Evolutionary conservation across 2,113 vertebrate species (phyloP).

Genomic region (Rhynchomys soricoides): DNA sequence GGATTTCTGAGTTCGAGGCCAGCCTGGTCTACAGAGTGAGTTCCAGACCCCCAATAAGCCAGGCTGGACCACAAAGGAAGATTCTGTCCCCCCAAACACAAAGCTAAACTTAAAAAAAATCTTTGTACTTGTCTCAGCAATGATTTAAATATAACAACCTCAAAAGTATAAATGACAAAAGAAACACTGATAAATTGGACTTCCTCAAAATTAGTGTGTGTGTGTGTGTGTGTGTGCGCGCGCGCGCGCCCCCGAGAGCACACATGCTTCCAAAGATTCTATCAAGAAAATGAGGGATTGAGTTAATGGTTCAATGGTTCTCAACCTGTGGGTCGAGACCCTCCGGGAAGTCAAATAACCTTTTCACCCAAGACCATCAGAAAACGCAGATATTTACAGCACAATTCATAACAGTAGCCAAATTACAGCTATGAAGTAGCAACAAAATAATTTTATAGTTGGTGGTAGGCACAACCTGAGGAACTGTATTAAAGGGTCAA

Average conservation of each 20-base stretch:
- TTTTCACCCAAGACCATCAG: background rate
- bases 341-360: background rate
- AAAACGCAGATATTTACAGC: background rate
- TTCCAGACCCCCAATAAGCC: no score
- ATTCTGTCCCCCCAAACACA: background rate
- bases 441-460: background rate
- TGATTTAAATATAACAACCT: background rate
- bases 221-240: no score
- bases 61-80: background rate
- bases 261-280: background rate
- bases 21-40: no score
- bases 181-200: background rate
- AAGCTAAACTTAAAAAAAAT: background rate
- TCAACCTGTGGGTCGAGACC: background rate
- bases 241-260: no score
- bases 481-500: background rate
- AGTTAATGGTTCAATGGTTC: background rate
- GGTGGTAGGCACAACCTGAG: background rate
- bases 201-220: background rate
- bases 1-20: no score
- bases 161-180: background rate
- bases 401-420: background rate
- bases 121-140: background rate
- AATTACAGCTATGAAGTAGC: background rate
- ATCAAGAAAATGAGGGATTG: background rate